Evolutionary conservation across 2,113 vertebrate genomes (phyloP), one percentile per base, ranked within the genome.

Genomic region (Agapornis roseicollis): DNA sequence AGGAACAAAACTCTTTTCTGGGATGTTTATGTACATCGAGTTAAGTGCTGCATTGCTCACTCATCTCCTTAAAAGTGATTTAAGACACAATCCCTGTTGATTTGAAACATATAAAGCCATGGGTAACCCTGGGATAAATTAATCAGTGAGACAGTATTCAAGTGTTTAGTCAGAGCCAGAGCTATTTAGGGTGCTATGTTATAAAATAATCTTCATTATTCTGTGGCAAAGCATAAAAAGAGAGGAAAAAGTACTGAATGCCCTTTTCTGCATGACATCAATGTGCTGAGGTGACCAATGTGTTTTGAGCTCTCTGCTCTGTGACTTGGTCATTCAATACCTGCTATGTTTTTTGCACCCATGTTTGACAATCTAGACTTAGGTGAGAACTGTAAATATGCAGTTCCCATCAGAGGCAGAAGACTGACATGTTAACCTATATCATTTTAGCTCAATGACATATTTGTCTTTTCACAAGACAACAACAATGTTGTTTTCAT

Each of bases 1-100:
- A 35, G 47, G 52, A 65, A 87, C 42, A 85, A 85, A 91, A 82
- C 22, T 37, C 4, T 71, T 90, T 93, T 61, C 39, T 46, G 24
- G 29, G 23, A 80, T 18, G 25, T 60, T 82, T 85, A 85, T 72
- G 10, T 84, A 37, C 29, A 33, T 44, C 46, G 37, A 63, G 27
- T 85, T n/a, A 80, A 95, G 63, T 47, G 22, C 60, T 93, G 44
- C 47, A 50, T 41, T 83, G 25, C 73, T 91, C 60, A 28, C 56
- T 53, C 70, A 77, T 80, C 60, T 95, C 81, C 65, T 96, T 90
- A 79, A 84, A 76, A 49, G 9, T 73, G 93, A 72, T 85, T 95
- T 81, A 88, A 88, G 22, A 92, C 28, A 94, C 72, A 89, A 93
- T 94, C 73, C 76, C 19, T 93, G 68, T 78, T 77, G 46, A 90